Base-by-base conservation (phyloP, 2,888 invertebrate species). In the Drosophila pegasa region DNA sequence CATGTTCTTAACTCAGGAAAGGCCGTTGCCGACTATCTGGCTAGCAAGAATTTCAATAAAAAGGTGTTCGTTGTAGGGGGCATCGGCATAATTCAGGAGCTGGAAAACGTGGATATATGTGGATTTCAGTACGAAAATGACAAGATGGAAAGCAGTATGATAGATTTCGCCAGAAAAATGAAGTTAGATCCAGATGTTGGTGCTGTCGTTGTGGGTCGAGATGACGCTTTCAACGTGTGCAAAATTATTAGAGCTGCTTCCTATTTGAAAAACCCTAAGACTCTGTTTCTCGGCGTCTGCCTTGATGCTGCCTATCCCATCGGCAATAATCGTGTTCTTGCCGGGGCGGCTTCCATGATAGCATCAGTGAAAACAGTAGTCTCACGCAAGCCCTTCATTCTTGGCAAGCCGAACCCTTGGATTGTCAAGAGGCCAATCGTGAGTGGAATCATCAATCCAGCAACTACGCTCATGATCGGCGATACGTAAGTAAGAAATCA, bases 331-430 rank as follows among this genome's bases (percentile, higher is more conserved):
- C 71, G 78, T 1, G 9, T 85, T 0, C 20, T 85, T 20, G 50
- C 80, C 2, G 80, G 75, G 0, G 76, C 87, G 0, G 85, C 67
- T 7, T 69, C 85, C n/a, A 69, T 72, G 59, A 48, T 86, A 38
- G 69, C 85, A 0, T 69, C 87, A 1, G 16, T 85, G 4, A 75
- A 69, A 20, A 45, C 73, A 0, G 51, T 73, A 0, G 56, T 64
- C 7, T 59, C 47, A 9, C 72, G 85, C 2, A 66, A 27, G n/a
- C 85, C 85, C 0, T 38, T 82, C 1, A 76, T 87, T 16, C 3
- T 85, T 38, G 87, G 87, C 10, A 86, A 86, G 29, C 85, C 85
- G 1, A 86, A 86, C 78, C 85, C 87, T 1, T 70, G 61, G 63
- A 74, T 87, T 60, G 31, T 67, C 3, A 25, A 31, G 1, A 47